Evolutionary conservation across 2,113 vertebrate genomes (phyloP), one percentile per base, ranked within the genome.

Genomic region (Melanostigma gelatinosum): DNA sequence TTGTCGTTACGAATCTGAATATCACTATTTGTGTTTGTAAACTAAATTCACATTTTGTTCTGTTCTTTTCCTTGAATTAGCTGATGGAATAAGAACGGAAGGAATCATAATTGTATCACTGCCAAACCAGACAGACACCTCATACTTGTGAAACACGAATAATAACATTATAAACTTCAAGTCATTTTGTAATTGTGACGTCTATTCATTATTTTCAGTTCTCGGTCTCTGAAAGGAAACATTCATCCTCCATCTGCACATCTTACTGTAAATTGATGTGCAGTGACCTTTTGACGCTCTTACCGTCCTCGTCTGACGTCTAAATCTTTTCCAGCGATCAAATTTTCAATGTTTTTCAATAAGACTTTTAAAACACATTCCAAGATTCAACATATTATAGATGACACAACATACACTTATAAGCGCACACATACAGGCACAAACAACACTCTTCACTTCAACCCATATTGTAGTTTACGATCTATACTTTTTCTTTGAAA

Each of bases 191-290:
- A 16, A 27, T 24, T 9, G 2, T 36, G 46, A 50, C 9, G 5
- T 70, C 77, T 18, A 40, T 22, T 52, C 32, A 38, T 69, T 62
- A 61, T 77, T 50, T n/a, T 54, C 66, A 29, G 4, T n/a, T 54
- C 36, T 22, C 11, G 24, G 18, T 54, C 24, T 57, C 16, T 20
- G 24, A 27, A 27, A 6, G 4, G 1, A 34, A 36, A 48, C 8
- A 77, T 8, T 57, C 32, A 42, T 58, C 11, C 40, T 69, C 29
- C 18, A 52, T 67, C 24, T 22, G 18, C 44, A 68, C 44, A 22
- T 50, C 18, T 32, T 50, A 7, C 63, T 48, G 27, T 15, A n/a
- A 38, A 9, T 55, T n/a, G 29, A 70, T 54, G 22, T n/a, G 20
- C 29, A 52, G 22, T 32, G 10, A 70, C 22, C 10, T 70, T 54